Evolutionary conservation across 2,113 vertebrate genomes (phyloP).

Genomic region (Tinamus guttatus): DNA sequence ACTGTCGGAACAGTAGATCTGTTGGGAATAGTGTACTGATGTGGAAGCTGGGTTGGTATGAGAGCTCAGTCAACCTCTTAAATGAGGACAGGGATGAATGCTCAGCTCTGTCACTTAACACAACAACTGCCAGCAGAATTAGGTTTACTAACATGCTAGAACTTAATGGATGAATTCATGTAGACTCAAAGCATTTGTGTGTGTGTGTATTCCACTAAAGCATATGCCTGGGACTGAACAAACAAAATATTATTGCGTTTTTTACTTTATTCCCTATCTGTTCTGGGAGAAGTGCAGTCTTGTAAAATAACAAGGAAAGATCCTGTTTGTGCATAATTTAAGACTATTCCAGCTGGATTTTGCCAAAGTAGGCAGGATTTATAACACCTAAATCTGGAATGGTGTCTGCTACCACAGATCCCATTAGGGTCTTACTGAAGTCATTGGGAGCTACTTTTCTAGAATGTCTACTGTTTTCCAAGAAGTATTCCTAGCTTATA

Average conservation of each 20-base stretch:
- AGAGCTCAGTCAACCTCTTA: slow-evolving; percentile 1
- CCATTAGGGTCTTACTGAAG: not conserved
- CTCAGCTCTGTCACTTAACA: not conserved
- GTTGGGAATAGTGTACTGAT: not conserved
- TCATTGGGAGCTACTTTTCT: not conserved
- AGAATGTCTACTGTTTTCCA: not conserved
- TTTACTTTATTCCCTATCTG: not conserved
- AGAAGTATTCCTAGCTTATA: not conserved
- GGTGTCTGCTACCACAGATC: not conserved
- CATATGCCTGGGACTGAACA: not conserved
- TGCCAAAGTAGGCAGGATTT: not conserved
- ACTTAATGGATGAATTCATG: slow-evolving; percentile 5
- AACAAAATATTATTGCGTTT: not conserved
- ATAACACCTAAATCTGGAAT: not conserved
- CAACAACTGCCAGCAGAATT: not conserved
- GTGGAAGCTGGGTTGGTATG: not conserved
- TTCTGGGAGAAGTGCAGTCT: not conserved
- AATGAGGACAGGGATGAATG: not conserved
- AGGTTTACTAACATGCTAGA: not conserved
- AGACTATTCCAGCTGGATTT: not conserved
- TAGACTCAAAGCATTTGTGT: not conserved
- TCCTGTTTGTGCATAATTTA: not conserved
- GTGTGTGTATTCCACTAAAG: not conserved
- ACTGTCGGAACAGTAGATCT: not conserved
- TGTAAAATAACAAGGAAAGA: not conserved